Conservation (phyloP, 2,797 vertebrate genomes). For the Ctenopoma kingsleyae region DNA sequence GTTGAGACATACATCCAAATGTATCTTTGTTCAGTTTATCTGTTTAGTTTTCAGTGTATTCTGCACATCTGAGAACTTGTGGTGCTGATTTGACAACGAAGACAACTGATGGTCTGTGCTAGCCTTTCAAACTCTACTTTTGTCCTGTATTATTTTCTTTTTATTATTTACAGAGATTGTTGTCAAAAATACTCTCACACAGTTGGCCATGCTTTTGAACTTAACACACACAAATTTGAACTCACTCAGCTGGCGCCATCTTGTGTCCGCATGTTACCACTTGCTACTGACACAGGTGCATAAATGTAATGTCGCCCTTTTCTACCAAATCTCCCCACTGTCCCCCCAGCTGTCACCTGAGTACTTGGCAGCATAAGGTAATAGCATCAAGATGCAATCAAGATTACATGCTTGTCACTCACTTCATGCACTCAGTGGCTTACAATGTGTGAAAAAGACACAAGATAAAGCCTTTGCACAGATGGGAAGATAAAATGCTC, state of each 20-base stretch:
- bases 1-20: slow-evolving; percentile 34
- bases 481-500: slow-evolving; percentile 76
- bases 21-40: slow-evolving; percentile 33
- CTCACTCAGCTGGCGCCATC: slow-evolving; percentile 76
- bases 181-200: slow-evolving; percentile 21
- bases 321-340: slow-evolving; percentile 51
- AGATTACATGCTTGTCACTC: slow-evolving; percentile 80
- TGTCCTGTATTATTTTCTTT: slow-evolving; percentile 27
- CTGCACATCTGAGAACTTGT: slow-evolving; percentile 23
- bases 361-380: slow-evolving; percentile 73
- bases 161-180: slow-evolving; percentile 29
- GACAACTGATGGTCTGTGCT: slow-evolving; percentile 1
- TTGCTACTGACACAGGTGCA: slow-evolving; percentile 63
- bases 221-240: slow-evolving; percentile 16
- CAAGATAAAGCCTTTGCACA: slow-evolving; percentile 71
- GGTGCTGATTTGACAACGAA: slow-evolving; percentile 26
- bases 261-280: slow-evolving; percentile 52
- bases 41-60: slow-evolving; percentile 3
- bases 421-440: slow-evolving; percentile 59
- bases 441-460: slow-evolving; percentile 72
- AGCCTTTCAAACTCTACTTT: slow-evolving; percentile 36
- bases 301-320: slow-evolving; percentile 79
- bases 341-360: slow-evolving; percentile 79
- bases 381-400: slow-evolving; percentile 79
- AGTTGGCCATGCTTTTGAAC: slow-evolving; percentile 22